These are phyloP conservation scores for Gasteruption jaculator DNA, from an alignment of 2,888 invertebrate genomes.

Conservation along the genomic window DNA sequence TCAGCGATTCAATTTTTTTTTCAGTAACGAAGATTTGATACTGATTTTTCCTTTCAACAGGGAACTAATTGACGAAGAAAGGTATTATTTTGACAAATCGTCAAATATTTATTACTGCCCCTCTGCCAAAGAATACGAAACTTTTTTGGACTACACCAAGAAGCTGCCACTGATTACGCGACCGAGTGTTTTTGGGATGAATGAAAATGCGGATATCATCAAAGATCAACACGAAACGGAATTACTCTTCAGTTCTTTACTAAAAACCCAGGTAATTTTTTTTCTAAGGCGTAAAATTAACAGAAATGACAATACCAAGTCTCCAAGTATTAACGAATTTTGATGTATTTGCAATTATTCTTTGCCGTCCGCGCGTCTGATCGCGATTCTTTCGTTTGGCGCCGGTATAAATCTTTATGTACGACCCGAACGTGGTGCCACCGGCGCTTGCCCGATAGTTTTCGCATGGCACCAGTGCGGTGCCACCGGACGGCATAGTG, in stretches of 20 bases:
- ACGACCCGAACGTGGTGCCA: no score
- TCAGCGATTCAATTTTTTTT: no score
- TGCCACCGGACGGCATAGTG: no score
- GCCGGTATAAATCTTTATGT: no score
- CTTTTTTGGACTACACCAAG: constrained; percentile 64
- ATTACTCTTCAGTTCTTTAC: constrained; percentile 67
- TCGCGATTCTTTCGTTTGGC: no score
- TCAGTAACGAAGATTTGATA: no score
- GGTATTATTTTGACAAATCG: constrained; percentile 37
- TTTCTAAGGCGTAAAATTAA: constrained; percentile 1
- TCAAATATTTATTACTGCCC: constrained; percentile 67
- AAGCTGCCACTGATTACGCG: constrained; percentile 72
- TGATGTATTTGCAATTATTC: no score
- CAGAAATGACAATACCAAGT: constrained; percentile 7
- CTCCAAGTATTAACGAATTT: no score
- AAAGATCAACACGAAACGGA: constrained; percentile 86
- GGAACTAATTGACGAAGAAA: constrained; percentile 28
- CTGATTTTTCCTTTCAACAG: constrained; percentile 26
- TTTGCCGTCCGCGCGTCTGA: no score
- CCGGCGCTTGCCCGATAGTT: no score
- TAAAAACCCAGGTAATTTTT: constrained; percentile 70
- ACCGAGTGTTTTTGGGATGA: constrained; percentile 88
- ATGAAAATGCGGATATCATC: constrained; percentile 88
- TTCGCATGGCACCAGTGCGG: no score
- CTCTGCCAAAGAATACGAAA: constrained; percentile 66